These are phyloP conservation scores for Spea multiplicata DNA, from an alignment of 2,113 vertebrate species.

Conservation along the genomic window DNA sequence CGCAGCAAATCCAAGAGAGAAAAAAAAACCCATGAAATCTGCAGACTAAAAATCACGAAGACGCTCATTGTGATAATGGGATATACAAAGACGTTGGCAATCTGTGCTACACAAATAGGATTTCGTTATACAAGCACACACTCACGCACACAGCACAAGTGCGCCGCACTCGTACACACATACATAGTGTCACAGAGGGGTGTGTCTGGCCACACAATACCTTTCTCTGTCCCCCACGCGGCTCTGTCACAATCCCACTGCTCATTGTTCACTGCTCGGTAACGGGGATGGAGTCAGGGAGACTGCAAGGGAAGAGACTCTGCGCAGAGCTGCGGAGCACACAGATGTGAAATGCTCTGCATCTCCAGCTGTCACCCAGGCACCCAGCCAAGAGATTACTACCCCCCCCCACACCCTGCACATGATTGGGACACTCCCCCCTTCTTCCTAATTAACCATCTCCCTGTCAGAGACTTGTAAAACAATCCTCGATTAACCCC, in stretches of 20 bases:
- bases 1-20: not conserved
- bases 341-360: conserved; percentile 33
- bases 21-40: not conserved
- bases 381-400: conserved; percentile 30
- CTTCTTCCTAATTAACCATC: conserved; percentile 8
- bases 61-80: not conserved
- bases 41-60: not conserved
- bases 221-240: conserved; percentile 14
- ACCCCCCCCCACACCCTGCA: conserved; percentile 20
- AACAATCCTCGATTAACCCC: not conserved
- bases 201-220: conserved; percentile 21
- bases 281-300: not conserved
- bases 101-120: not conserved
- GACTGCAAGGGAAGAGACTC: not conserved
- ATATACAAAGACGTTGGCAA: not conserved
- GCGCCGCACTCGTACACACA: not conserved
- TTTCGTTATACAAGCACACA: not conserved
- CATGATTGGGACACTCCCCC: conserved; percentile 3
- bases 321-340: conserved; percentile 23
- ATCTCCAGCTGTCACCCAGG: conserved; percentile 26
- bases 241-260: conserved; percentile 16
- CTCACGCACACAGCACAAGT: not conserved
- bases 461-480: not conserved
- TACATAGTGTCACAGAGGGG: not conserved
- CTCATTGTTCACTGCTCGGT: conserved; percentile 10